These are phyloP conservation scores for Norana najaformis DNA, from an alignment of 2,888 invertebrate species.

Conservation along the genomic window DNA sequence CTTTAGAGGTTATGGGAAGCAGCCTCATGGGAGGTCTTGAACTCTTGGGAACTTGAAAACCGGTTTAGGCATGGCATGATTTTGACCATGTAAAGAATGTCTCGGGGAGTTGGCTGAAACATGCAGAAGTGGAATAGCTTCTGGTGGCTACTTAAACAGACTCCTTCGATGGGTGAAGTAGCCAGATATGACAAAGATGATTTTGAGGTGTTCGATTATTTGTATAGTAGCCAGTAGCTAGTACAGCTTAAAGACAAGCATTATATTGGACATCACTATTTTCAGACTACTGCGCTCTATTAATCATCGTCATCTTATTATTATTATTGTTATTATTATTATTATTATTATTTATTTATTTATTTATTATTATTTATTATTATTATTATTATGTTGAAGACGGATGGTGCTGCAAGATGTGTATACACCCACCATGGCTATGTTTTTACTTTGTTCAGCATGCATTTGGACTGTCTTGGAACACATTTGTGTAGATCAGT, in stretches of 20 bases:
- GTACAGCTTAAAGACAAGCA: background rate
- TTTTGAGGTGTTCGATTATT: background rate
- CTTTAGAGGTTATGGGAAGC: background rate
- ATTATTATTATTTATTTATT: too few species aligned
- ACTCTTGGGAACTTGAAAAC: background rate
- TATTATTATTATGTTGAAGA: too few species aligned
- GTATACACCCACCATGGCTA: too few species aligned
- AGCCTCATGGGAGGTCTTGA: slow-evolving; percentile 6
- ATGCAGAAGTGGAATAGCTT: background rate
- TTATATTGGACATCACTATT: background rate
- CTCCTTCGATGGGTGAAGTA: background rate
- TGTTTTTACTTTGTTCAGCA: too few species aligned
- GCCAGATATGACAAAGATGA: background rate
- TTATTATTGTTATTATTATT: too few species aligned
- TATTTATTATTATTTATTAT: too few species aligned
- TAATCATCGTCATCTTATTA: too few species aligned
- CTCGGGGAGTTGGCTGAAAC: background rate
- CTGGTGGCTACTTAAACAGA: background rate
- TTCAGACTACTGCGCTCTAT: too few species aligned
- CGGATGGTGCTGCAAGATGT: too few species aligned
- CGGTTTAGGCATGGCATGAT: background rate
- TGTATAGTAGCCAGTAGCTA: background rate
- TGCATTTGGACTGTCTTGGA: too few species aligned
- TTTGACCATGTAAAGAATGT: slow-evolving; percentile 13
- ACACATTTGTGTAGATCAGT: too few species aligned